A percentile compares a stretch with the other conserved stretches of the same genome.
Conservation (phyloP, 2,113 vertebrate species). For the Platysteira castanea region DNA sequence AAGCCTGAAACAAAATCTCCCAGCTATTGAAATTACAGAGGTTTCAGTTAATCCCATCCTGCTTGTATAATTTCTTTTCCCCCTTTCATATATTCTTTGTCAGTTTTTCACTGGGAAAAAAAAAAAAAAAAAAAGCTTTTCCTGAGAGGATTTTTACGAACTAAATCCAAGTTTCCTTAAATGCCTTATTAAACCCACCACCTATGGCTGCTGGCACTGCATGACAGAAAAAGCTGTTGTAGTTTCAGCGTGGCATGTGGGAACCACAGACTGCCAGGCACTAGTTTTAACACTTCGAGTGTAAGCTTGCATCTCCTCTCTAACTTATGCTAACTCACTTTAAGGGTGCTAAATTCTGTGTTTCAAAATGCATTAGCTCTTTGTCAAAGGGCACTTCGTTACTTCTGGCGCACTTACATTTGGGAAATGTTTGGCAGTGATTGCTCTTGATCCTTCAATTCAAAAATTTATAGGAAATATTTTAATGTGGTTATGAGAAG, state of each 20-base stretch:
- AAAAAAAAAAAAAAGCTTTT: not conserved
- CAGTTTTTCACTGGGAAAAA: not conserved
- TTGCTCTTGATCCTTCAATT: not conserved
- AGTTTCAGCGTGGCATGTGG: not conserved
- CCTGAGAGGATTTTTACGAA: not conserved
- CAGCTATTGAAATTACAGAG: not conserved
- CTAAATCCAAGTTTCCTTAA: not conserved
- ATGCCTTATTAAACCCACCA: conserved; percentile 14
- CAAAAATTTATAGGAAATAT: not conserved
- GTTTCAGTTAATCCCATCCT: not conserved
- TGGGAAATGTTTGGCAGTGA: not conserved
- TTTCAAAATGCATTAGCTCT: not conserved
- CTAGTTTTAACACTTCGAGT: not conserved
- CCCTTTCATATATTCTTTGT: not conserved
- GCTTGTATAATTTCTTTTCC: not conserved
- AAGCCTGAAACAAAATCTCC: not conserved
- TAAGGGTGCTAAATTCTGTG: not conserved
- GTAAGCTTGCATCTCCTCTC: not conserved
- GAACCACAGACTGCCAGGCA: not conserved
- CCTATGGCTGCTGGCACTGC: conserved; percentile 17
- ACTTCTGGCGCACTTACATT: not conserved
- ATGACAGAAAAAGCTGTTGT: not conserved
- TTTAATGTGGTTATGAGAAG: not conserved
- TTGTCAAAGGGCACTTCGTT: not conserved
- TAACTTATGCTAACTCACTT: not conserved